Conservation (phyloP, 2,113 vertebrate species). For the Gavia stellata region DNA sequence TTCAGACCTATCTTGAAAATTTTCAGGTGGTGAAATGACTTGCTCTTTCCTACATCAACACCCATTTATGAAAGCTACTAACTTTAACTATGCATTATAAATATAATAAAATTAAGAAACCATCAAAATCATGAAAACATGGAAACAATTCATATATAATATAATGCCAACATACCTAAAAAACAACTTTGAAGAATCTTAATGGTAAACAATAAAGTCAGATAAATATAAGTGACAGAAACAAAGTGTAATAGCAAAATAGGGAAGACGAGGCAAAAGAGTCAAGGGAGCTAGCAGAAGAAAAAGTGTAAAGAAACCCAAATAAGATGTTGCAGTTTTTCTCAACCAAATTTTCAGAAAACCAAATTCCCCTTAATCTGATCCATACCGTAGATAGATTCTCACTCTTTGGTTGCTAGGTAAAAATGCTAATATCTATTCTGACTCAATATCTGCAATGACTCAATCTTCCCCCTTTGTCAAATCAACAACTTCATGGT, state of each 20-base stretch:
- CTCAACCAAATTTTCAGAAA: background rate
- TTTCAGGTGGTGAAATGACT: background rate
- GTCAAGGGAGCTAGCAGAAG: background rate
- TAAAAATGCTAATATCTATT: background rate
- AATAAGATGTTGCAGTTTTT: background rate
- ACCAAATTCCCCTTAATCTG: background rate
- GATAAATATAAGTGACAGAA: background rate
- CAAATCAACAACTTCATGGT: background rate
- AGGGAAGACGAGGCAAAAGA: background rate
- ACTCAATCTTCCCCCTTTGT: background rate
- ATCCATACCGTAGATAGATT: background rate
- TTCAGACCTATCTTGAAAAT: background rate
- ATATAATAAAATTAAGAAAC: background rate
- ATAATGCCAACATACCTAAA: background rate
- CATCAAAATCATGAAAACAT: background rate
- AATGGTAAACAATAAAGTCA: background rate
- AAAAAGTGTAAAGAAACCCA: background rate
- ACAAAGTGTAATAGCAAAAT: background rate
- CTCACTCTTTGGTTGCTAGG: background rate
- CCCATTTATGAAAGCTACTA: background rate
- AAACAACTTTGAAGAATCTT: background rate
- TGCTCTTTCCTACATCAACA: background rate
- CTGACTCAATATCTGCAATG: no score
- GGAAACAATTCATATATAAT: background rate
- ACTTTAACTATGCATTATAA: background rate